Conservation (phyloP, 2,797 vertebrate species). For the Syngnathus rostellatus region DNA sequence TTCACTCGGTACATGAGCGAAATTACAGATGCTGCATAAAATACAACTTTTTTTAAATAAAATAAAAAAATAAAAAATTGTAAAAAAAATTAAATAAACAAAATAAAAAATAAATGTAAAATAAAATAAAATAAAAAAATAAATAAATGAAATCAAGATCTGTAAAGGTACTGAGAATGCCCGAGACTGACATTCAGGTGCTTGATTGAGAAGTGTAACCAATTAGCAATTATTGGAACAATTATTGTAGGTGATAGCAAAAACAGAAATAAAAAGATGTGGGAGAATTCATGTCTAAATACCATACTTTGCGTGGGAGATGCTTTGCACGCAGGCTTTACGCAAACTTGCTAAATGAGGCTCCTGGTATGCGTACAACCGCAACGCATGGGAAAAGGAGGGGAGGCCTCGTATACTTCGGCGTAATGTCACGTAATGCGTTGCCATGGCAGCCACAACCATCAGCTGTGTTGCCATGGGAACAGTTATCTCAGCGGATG, state of each 20-base stretch:
- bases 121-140: too few relatives aligned
- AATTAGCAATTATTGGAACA: too few relatives aligned
- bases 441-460: constrained; percentile 74
- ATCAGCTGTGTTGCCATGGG: constrained; percentile 75
- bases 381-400: constrained; percentile 20
- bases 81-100: too few relatives aligned
- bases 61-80: too few relatives aligned
- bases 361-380: not conserved
- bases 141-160: too few relatives aligned
- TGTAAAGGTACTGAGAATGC: too few relatives aligned
- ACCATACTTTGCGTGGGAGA: not conserved
- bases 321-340: not conserved
- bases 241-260: too few relatives aligned
- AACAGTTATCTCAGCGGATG: constrained; percentile 72
- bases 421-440: constrained; percentile 51
- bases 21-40: not conserved
- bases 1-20: not conserved
- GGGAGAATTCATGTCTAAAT: not conserved
- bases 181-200: too few relatives aligned
- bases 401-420: constrained; percentile 18
- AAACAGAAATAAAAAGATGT: too few relatives aligned
- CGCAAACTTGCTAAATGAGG: not conserved
- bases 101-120: too few relatives aligned
- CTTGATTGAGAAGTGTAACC: too few relatives aligned
- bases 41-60: too few relatives aligned